Evolutionary conservation across 2,113 vertebrate genomes (phyloP).

Genomic region (Chloroceryle aenea): DNA sequence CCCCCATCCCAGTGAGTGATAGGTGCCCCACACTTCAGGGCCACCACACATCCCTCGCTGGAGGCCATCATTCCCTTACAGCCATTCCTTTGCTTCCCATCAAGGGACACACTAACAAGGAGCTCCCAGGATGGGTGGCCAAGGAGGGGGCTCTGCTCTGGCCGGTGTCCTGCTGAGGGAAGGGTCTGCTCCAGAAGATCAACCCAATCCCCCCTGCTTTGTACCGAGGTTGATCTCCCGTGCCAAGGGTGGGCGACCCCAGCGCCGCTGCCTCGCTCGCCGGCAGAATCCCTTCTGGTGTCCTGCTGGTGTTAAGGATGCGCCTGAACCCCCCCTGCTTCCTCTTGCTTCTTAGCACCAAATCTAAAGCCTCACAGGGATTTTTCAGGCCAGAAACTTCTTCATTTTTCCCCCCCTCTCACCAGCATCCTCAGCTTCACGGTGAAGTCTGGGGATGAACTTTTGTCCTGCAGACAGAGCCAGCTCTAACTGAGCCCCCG

Average conservation of each 20-base stretch:
- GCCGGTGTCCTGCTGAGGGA: neutral
- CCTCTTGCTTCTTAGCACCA: neutral
- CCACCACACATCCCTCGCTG: rapidly evolving
- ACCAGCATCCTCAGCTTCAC: neutral
- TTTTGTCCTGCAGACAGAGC: neutral
- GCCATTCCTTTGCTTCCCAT: rapidly evolving
- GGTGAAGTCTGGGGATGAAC: neutral
- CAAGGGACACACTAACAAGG: rapidly evolving
- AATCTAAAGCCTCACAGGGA: neutral
- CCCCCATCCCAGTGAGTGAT: neutral
- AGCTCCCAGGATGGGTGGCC: neutral
- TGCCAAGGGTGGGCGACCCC: rapidly evolving
- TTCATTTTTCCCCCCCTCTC: neutral
- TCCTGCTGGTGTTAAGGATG: neutral
- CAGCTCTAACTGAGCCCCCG: neutral
- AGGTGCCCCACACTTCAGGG: neutral
- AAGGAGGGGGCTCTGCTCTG: neutral
- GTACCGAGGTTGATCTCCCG: rapidly evolving
- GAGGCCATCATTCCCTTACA: rapidly evolving
- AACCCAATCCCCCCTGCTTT: rapidly evolving
- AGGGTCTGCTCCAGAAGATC: neutral
- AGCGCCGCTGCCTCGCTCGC: rapidly evolving
- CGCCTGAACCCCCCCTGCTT: rapidly evolving
- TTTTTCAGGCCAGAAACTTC: neutral
- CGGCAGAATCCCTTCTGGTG: neutral